Evolutionary conservation across 2,113 vertebrate genomes (phyloP).

Genomic region (Hippocampus barbouri): DNA sequence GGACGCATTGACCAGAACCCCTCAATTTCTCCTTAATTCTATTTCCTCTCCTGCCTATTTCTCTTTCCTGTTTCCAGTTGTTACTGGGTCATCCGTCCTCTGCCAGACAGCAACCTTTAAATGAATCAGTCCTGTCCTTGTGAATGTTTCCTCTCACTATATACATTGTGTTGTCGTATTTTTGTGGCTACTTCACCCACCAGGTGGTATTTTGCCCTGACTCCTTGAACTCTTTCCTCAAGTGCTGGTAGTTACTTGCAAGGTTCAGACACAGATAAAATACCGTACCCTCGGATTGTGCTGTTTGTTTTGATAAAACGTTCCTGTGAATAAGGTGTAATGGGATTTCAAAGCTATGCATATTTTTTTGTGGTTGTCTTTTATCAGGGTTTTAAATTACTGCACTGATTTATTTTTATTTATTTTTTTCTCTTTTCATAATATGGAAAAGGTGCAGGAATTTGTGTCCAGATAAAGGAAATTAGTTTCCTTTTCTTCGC

Average conservation of each 20-base stretch:
- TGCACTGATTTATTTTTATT: too few relatives aligned
- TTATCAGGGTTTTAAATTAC: not conserved
- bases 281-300: not conserved
- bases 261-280: not conserved
- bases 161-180: slow-evolving; percentile 45
- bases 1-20: slow-evolving; percentile 88
- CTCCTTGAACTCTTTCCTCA: slow-evolving; percentile 55
- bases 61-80: slow-evolving; percentile 12
- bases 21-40: slow-evolving; percentile 61
- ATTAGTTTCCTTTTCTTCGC: not conserved
- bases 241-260: slow-evolving; percentile 20
- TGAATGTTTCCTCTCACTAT: slow-evolving; percentile 44
- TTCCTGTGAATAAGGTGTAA: not conserved
- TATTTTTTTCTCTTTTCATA: too few relatives aligned
- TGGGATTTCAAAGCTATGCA: not conserved
- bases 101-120: slow-evolving; percentile 33
- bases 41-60: slow-evolving; percentile 23
- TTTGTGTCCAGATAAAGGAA: not conserved
- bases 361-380: not conserved
- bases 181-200: slow-evolving; percentile 58
- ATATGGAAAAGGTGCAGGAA: not conserved
- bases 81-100: slow-evolving; percentile 22
- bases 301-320: not conserved
- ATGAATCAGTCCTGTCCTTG: slow-evolving; percentile 37
- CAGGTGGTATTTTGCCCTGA: slow-evolving; percentile 17